phyloP scores from a whole-genome alignment of 2,113 vertebrate genomes.

The Rhinoderma darwinii region DNA sequence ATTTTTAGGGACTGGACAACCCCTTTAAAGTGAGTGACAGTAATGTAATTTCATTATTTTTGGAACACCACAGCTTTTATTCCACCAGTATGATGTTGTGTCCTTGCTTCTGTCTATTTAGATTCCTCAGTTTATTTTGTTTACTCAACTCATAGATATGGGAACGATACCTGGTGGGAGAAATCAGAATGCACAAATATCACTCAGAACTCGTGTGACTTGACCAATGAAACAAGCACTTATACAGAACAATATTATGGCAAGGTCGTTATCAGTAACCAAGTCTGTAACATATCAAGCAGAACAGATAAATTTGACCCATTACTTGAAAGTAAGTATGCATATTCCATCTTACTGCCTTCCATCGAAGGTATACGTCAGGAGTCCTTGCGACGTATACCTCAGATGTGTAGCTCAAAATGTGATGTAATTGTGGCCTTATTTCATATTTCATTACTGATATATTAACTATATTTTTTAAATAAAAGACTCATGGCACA shows the following conservation, averaged over 20 bases:
- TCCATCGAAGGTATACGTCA: too few relatives aligned
- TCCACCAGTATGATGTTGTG: background rate
- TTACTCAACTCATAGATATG: constrained; percentile 77
- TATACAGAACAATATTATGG: constrained; percentile 78
- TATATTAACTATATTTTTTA: too few relatives aligned
- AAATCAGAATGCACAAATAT: constrained; percentile 77
- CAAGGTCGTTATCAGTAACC: constrained; percentile 75
- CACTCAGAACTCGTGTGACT: constrained; percentile 80
- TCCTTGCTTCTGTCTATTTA: background rate
- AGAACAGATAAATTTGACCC: constrained; percentile 79
- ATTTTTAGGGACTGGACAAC: too few relatives aligned
- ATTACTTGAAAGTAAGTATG: constrained; percentile 83
- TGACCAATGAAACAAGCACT: constrained; percentile 81
- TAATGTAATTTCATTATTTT: background rate
- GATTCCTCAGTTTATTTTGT: background rate
- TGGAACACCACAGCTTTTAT: background rate
- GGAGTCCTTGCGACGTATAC: too few relatives aligned
- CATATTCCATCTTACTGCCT: background rate
- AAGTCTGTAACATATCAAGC: constrained; percentile 76
- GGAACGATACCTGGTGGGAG: constrained; percentile 79
- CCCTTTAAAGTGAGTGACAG: background rate
- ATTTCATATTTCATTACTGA: too few relatives aligned
- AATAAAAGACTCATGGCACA: too few relatives aligned
- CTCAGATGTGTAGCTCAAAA: too few relatives aligned
- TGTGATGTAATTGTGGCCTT: too few relatives aligned